Evolutionary conservation across 2,797 vertebrate species (phyloP), one percentile per base, ranked within the genome.

Genomic region (Chiroxiphia lanceolata): DNA sequence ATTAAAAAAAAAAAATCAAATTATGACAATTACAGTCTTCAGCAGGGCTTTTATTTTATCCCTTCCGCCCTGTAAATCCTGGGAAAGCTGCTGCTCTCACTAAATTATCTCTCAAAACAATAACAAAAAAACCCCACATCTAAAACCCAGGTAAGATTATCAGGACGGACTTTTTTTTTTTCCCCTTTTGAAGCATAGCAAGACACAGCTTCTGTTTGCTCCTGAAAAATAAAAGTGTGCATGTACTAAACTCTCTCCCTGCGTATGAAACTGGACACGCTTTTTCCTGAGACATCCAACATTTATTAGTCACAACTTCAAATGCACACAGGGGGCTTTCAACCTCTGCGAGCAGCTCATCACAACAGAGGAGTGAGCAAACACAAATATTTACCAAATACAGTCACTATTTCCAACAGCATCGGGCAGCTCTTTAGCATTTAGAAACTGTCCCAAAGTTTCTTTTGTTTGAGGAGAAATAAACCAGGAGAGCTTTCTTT

Each of bases 241-340:
- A 34, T 3, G 8, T 25, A 50, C 68, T 61, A 34, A 79, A 56
- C 27, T 17, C 26, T 36, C 26, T 53, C 54, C 29, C 47, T 50
- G 33, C 13, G 15, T 3, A n/a, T 1, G 0, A 45, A 93, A n/a
- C 25, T 11, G 29, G 63, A 38, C 19, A 40, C 6, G 0, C 20
- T 63, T 65, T 31, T 42, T 54, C 27, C 38, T 26, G 23, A 22
- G 33, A 10, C 54, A n/a, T n/a, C 33, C 33, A 27, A 10, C 36
- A 27, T 12, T 60, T 13, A 19, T 38, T 19, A 72, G 25, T 50
- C 40, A n/a, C 45, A 54, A 2, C 61, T 78, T 86, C 47, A 75
- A 45, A 75, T 11, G 27, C 26, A 40, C 1, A 1, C 25, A 36
- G 13, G 76, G 40, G 22, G 25, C 34, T 71, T 53, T 61, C 11